phyloP scores from a whole-genome alignment of 2,888 invertebrate genomes.

The Trichogramma evanescens region DNA sequence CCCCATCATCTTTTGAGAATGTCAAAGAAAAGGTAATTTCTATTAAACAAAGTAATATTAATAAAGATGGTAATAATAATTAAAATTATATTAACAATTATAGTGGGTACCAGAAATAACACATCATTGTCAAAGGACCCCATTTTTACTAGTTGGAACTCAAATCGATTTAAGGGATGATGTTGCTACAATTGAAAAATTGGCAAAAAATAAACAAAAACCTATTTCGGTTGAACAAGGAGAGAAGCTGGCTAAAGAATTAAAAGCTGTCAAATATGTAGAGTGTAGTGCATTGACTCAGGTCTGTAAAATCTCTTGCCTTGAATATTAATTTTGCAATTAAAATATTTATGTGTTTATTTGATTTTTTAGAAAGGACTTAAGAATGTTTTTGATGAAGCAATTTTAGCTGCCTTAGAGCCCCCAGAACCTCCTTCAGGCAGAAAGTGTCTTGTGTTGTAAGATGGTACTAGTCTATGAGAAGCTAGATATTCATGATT shows the following conservation, averaged over 20 bases:
- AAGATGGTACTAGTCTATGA: slow-evolving; percentile 37
- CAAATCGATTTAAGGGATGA: slow-evolving; percentile 98
- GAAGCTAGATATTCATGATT: slow-evolving; percentile 20
- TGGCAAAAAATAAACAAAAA: slow-evolving; percentile 98
- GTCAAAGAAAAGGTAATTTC: slow-evolving; percentile 88
- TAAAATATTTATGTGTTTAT: neutral
- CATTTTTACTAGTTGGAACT: slow-evolving; percentile 93
- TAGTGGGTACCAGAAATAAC: slow-evolving; percentile 99
- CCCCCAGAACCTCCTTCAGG: slow-evolving; percentile 94
- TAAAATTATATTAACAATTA: slow-evolving; percentile 22
- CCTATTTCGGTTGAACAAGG: slow-evolving; percentile 95
- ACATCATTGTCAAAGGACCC: slow-evolving; percentile 98
- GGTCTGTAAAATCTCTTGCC: slow-evolving; percentile 45
- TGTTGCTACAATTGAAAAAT: slow-evolving; percentile 83
- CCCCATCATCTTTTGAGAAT: slow-evolving; percentile 98
- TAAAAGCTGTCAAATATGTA: slow-evolving; percentile 97
- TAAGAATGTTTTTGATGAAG: slow-evolving; percentile 99
- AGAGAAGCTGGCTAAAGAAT: slow-evolving; percentile 93
- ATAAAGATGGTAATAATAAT: neutral
- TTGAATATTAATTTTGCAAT: neutral
- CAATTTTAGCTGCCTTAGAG: slow-evolving; percentile 94
- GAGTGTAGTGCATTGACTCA: slow-evolving; percentile 98
- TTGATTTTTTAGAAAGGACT: slow-evolving; percentile 75
- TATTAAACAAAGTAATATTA: neutral
- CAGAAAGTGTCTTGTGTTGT: slow-evolving; percentile 78